A percentile compares a stretch with the other conserved stretches of the same genome.
phyloP scores from a whole-genome alignment of 2,888 invertebrate genomes.

The Eilema depressum region DNA sequence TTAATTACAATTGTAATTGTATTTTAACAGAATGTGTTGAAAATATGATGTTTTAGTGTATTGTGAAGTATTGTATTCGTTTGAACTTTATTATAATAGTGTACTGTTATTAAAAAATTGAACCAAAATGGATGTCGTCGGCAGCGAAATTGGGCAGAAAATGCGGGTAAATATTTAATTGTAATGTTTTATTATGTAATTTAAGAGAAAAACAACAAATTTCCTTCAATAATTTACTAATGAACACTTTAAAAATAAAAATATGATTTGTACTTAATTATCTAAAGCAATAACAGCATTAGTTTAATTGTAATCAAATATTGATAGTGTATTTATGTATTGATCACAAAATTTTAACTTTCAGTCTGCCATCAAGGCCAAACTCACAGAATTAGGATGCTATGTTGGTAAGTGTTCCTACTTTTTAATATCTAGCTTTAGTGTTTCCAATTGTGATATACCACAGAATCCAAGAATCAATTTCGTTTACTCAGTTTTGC shows the following conservation, averaged over 20 bases:
- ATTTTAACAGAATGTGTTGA: slow-evolving; percentile 16
- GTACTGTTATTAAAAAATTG: slow-evolving; percentile 37
- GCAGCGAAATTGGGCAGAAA: slow-evolving; percentile 95
- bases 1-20: slow-evolving; percentile 2
- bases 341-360: slow-evolving; percentile 54
- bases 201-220: not conserved
- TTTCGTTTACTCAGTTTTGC: too few relatives aligned
- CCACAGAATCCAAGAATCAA: too few relatives aligned
- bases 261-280: not conserved
- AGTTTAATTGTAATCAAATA: not conserved
- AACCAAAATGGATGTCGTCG: slow-evolving; percentile 91
- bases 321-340: slow-evolving; percentile 13
- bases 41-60: slow-evolving; percentile 21
- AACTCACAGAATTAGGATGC: slow-evolving; percentile 96
- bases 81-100: slow-evolving; percentile 35
- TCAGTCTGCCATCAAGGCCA: slow-evolving; percentile 98
- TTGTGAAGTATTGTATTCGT: slow-evolving; percentile 18
- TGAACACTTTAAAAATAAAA: not conserved
- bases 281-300: not conserved
- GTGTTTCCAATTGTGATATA: not conserved
- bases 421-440: not conserved
- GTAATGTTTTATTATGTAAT: not conserved
- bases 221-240: not conserved
- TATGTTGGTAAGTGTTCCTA: slow-evolving; percentile 91
- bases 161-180: slow-evolving; percentile 89